These are phyloP conservation scores for Chloroclysta siterata DNA, from an alignment of 2,888 invertebrate genomes.

Conservation along the genomic window DNA sequence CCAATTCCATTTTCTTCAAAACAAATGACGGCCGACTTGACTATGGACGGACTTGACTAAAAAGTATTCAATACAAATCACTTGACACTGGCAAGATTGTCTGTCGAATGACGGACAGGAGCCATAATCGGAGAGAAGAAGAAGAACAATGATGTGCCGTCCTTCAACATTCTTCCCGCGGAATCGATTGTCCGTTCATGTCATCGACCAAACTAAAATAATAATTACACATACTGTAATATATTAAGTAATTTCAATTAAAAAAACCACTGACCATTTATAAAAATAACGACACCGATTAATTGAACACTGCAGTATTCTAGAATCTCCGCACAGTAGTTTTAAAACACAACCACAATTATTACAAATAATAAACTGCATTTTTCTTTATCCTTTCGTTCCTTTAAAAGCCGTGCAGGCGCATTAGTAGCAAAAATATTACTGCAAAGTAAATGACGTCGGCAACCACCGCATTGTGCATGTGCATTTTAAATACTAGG, in stretches of 20 bases:
- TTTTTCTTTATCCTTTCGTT: constrained; percentile 71
- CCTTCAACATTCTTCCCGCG: background rate
- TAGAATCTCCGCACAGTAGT: constrained; percentile 50
- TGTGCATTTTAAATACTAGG: constrained; percentile 80
- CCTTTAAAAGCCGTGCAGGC: constrained; percentile 74
- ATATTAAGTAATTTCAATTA: background rate
- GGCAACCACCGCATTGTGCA: constrained; percentile 80
- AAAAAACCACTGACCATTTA: constrained; percentile 53
- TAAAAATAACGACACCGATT: constrained; percentile 23
- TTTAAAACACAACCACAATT: constrained; percentile 56
- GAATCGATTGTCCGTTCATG: background rate
- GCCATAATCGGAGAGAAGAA: too few relatives aligned
- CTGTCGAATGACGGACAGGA: too few relatives aligned
- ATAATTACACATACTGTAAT: too few relatives aligned
- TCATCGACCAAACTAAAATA: background rate
- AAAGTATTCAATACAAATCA: too few relatives aligned
- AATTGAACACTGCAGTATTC: constrained; percentile 40
- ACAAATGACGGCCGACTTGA: too few relatives aligned
- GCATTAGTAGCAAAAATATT: constrained; percentile 82
- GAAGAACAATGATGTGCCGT: background rate
- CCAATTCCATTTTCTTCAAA: too few relatives aligned
- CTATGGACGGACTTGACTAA: too few relatives aligned
- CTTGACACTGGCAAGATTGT: too few relatives aligned
- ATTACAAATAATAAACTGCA: constrained; percentile 69
- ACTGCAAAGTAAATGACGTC: constrained; percentile 84